phyloP scores from a whole-genome alignment of 2,113 vertebrate species.

The Dermatemys mawii region DNA sequence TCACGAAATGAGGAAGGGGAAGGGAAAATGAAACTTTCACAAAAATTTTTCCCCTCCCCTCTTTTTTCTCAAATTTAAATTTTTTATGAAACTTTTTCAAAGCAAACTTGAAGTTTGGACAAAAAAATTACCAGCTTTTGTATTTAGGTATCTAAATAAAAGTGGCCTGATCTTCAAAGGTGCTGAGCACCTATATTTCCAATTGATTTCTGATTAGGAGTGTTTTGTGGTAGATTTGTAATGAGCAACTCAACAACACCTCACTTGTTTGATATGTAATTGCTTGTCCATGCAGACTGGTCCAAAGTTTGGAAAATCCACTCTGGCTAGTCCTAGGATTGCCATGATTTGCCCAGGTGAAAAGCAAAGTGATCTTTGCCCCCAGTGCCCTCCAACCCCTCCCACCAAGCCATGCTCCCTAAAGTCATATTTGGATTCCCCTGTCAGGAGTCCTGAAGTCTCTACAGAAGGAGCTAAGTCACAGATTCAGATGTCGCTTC shows the following conservation, averaged over 20 bases:
- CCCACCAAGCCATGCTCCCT: background rate
- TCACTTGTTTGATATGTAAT: background rate
- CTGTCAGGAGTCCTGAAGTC: background rate
- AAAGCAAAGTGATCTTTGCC: background rate
- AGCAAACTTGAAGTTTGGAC: background rate
- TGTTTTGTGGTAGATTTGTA: background rate
- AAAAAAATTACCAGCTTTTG: background rate
- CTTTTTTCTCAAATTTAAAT: background rate
- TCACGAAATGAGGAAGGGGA: background rate
- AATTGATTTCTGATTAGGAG: background rate
- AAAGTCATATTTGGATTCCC: background rate
- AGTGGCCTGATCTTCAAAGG: background rate
- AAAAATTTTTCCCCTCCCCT: background rate
- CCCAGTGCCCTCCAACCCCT: background rate
- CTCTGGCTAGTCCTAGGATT: background rate
- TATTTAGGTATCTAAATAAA: background rate
- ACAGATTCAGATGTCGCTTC: background rate
- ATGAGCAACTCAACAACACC: slow-evolving; percentile 22
- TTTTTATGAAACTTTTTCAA: background rate
- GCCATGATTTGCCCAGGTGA: background rate
- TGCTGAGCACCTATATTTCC: background rate
- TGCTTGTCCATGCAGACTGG: background rate
- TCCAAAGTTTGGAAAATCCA: background rate
- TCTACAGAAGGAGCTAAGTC: fast-evolving
- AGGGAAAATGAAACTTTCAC: background rate